Conservation (phyloP, 2,113 vertebrate genomes). For the Crypturellus undulatus region DNA sequence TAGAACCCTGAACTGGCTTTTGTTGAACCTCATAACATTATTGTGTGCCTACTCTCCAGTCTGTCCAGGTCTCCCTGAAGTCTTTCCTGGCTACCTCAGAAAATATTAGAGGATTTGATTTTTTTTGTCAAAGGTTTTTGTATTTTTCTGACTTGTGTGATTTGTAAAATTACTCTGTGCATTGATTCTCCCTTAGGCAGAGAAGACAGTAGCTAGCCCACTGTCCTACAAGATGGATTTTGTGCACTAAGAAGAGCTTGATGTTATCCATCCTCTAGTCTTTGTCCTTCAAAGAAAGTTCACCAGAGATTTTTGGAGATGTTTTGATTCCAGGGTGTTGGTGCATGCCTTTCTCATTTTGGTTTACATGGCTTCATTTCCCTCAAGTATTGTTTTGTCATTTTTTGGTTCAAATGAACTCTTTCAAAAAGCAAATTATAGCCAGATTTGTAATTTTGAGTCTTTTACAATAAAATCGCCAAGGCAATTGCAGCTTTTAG, state of each 20-base stretch:
- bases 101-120: neutral
- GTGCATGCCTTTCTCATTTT: neutral
- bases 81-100: neutral
- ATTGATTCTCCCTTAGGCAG: neutral
- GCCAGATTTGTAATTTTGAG: constrained; percentile 55
- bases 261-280: neutral
- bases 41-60: no score
- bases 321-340: neutral
- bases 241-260: neutral
- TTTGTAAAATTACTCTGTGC: neutral
- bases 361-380: neutral
- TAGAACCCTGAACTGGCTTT: no score
- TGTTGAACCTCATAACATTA: no score
- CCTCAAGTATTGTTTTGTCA: neutral
- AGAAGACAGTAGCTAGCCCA: neutral
- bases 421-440: constrained; percentile 39
- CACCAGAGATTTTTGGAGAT: neutral
- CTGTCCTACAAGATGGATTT: neutral
- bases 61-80: no score
- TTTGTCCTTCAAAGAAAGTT: neutral
- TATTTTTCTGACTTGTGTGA: neutral
- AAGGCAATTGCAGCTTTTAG: constrained; percentile 65
- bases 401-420: neutral
- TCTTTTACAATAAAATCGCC: constrained; percentile 62
- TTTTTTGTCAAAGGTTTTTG: neutral